These are phyloP conservation scores for Alcis repandata DNA, from an alignment of 2,888 invertebrate genomes.

Conservation along the genomic window DNA sequence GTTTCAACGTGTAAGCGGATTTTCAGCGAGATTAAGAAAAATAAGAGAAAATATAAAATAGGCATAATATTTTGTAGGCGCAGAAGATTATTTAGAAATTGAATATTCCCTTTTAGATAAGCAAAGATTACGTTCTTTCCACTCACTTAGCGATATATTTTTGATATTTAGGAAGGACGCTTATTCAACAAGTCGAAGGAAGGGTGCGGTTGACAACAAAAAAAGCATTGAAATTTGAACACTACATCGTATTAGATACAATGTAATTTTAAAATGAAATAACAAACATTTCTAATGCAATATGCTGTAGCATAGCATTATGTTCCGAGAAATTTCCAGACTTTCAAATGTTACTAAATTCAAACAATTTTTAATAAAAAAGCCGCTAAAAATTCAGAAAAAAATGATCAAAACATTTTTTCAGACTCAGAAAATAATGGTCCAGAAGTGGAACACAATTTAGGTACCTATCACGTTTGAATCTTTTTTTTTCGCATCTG, in stretches of 20 bases:
- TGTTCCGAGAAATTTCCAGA: too few relatives aligned
- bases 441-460: too few relatives aligned
- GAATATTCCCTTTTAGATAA: slow-evolving; percentile 52
- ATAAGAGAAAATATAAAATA: slow-evolving; percentile 62
- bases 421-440: too few relatives aligned
- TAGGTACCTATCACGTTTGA: too few relatives aligned
- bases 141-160: slow-evolving; percentile 39
- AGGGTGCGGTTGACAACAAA: not conserved
- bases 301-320: too few relatives aligned
- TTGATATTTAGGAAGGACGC: slow-evolving; percentile 27
- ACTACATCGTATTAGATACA: not conserved
- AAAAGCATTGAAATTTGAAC: not conserved
- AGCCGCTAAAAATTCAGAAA: too few relatives aligned
- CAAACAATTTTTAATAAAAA: too few relatives aligned
- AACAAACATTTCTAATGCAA: too few relatives aligned
- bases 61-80: slow-evolving; percentile 54
- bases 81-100: slow-evolving; percentile 56
- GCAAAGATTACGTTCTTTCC: slow-evolving; percentile 53
- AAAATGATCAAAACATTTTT: too few relatives aligned
- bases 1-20: slow-evolving; percentile 68
- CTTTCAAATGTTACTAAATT: too few relatives aligned
- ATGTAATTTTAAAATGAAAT: not conserved
- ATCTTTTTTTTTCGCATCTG: too few relatives aligned
- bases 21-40: slow-evolving; percentile 68
- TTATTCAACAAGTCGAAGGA: not conserved